These are phyloP conservation scores for Oophaga pumilio DNA, from an alignment of 2,113 vertebrate genomes.

Conservation along the genomic window DNA sequence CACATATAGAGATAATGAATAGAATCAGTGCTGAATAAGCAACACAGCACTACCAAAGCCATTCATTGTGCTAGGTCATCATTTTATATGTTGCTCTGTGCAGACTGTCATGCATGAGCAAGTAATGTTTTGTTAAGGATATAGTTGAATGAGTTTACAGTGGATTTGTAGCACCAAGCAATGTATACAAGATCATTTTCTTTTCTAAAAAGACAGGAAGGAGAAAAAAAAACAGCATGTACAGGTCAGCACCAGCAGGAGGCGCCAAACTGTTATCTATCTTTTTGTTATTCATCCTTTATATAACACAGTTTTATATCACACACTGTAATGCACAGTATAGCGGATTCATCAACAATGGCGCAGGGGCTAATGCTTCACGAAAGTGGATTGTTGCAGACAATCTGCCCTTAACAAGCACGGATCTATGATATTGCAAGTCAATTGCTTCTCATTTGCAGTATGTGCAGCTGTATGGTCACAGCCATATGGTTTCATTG, in stretches of 20 bases:
- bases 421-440: no score
- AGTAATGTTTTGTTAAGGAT: slow-evolving; percentile 21
- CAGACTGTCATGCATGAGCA: slow-evolving; percentile 15
- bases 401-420: no score
- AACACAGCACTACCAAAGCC: background rate
- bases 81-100: background rate
- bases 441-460: no score
- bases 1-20: background rate
- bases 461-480: no score
- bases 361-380: background rate
- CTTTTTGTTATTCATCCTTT: background rate
- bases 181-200: background rate
- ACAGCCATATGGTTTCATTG: no score
- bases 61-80: background rate
- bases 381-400: background rate
- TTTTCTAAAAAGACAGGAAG: background rate
- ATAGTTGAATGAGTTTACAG: background rate
- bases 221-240: background rate
- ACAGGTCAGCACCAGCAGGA: slow-evolving; percentile 7
- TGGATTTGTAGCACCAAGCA: background rate
- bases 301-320: background rate
- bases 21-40: slow-evolving; percentile 10
- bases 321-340: background rate
- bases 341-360: background rate
- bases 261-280: background rate